Base-by-base conservation (phyloP, 2,113 vertebrate genomes). In the Eidolon helvum region DNA sequence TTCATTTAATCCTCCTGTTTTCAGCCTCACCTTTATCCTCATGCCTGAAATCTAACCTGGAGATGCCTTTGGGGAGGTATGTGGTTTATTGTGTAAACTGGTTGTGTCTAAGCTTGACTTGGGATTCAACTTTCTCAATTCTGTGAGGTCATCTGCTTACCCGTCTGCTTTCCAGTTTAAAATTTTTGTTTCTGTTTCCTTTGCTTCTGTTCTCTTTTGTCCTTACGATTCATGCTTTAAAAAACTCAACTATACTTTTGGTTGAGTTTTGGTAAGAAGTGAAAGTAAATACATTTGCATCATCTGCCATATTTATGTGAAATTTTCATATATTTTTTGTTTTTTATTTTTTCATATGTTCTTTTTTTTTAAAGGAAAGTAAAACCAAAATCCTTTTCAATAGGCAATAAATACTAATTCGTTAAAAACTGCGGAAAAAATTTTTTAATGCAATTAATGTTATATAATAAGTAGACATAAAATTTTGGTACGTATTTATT, bases 21-120 rank as follows among this genome's bases (percentile, higher is more conserved):
- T 57, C 78, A 72, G 26, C 63, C 50, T 96, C 19, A 55, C 83
- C 65, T 92, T 95, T 91, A 86, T 83, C 71, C 65, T 57, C 33
- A 80, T 59, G 74, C 55, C 63, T 89, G 72, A 45, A 94, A 77
- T 45, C 71, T 79, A 63, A 91, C 26, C 24, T 88, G 59, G 30
- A 3, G 33, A 75, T 91, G 77, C 43, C 57, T 90, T 89, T 92
- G 69, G 40, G n/a, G 40, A 61, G 55, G 30, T 80, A 24, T 90
- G 35, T 40, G 22, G 53, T 69, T 95, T 59, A 69, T 14, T 85
- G 35, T 61, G 35, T 57, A 94, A 86, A 69, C 50, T 90, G 74
- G 5, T 75, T 85, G 79, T 86, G 74, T 53, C 65, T 71, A 77
- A 95, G 53, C 87, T 93, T 92, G 38, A 77, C 43, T 43, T 85